Evolutionary conservation across 1,140 invertebrate genomes (phyloP), one percentile per base, ranked within the genome.

Genomic region (Galleria mellonella): DNA sequence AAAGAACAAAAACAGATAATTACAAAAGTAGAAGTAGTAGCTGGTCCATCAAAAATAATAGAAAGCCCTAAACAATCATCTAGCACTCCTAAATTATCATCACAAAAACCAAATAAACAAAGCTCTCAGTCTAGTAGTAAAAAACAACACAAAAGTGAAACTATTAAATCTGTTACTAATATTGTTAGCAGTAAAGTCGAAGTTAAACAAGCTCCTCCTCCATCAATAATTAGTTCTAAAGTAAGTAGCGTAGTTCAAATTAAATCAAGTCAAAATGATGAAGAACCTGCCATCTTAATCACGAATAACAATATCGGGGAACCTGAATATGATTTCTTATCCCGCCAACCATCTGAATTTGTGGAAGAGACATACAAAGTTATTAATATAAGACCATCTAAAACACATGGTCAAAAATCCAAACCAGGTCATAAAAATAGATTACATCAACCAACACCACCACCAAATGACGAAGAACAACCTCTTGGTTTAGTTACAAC

Each of bases 321-420:
- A 55, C 92, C 93, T 0, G 94, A 95, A 82, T 95, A 94, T 60
- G 93, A 95, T 73, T 93, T 94, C 62, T 87, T 95, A 9, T 94
- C 93, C 0, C 89, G 93, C 27, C 93, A 95, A 64, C 94, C 94
- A 0, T 91, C 92, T 9, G 93, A 95, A 86, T 90, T 93, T 40
- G 89, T 92, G 7, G 92, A 94, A 65, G 92, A 94, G 77, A 93
- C 92, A 1, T 94, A 91, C 69, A 79, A 83, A 63, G 83, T 87
- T 47, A 87, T 89, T 42, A 90, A 90, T 60, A 79, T 88, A 51
- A 75, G 88, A 8, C 83, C 87, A 32, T 87, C 89, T 11, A 87
- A 87, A 62, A 39, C 75, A 8, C 73, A 72, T 57, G 64, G 54
- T 41, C 86, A 64, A 33, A 87, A 87, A 56, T 78, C 75, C 3